These are phyloP conservation scores for Atherix ibis DNA, from an alignment of 2,888 invertebrate genomes.

Conservation along the genomic window DNA sequence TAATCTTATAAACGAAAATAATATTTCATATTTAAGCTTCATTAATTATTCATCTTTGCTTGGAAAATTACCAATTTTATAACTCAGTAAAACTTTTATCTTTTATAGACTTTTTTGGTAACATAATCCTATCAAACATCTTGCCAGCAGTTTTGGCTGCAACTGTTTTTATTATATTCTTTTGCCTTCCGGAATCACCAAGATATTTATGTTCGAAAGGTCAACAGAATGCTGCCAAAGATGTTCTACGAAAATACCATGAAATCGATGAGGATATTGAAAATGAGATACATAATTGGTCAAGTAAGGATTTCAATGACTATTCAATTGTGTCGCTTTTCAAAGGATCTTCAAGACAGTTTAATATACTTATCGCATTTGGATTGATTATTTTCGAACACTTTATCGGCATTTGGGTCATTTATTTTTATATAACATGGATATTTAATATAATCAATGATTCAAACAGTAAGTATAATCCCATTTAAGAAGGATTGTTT, in stretches of 20 bases:
- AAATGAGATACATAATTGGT: conserved; percentile 35
- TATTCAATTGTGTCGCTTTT: conserved; percentile 19
- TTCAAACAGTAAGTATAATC: not conserved
- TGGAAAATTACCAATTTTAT: too few relatives aligned
- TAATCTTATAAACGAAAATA: too few relatives aligned
- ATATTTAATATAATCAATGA: conserved; percentile 38
- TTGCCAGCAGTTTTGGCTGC: conserved; percentile 5
- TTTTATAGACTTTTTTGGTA: conserved; percentile 2
- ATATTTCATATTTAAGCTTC: too few relatives aligned
- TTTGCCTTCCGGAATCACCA: conserved; percentile 59
- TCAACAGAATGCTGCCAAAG: conserved; percentile 40
- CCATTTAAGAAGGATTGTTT: not conserved
- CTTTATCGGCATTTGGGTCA: conserved; percentile 42
- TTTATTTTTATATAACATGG: conserved; percentile 41
- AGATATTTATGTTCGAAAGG: conserved; percentile 41
- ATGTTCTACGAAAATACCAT: conserved; percentile 43
- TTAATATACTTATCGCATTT: conserved; percentile 36
- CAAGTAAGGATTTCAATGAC: conserved; percentile 31
- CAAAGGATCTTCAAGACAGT: conserved; percentile 31
- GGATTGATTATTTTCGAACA: conserved; percentile 52
- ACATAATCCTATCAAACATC: conserved; percentile 8
- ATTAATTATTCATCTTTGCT: too few relatives aligned
- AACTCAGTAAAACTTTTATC: too few relatives aligned
- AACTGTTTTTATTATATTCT: conserved; percentile 26
- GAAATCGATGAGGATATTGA: conserved; percentile 42